A percentile compares a stretch with the other conserved stretches of the same genome.
These are phyloP conservation scores for Solenodon paradoxus DNA, from an alignment of 2,113 vertebrate species.

Conservation along the genomic window DNA sequence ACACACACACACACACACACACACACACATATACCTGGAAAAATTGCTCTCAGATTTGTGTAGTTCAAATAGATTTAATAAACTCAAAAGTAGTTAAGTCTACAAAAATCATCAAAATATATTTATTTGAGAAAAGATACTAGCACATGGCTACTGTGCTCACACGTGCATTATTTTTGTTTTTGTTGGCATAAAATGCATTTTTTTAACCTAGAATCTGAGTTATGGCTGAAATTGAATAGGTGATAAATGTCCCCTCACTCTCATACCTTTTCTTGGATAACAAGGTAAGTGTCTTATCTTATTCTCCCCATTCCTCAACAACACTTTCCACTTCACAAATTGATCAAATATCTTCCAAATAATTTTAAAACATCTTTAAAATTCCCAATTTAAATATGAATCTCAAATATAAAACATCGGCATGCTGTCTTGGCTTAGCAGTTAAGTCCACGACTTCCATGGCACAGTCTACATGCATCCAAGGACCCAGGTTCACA, in stretches of 20 bases:
- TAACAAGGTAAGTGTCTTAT: not conserved
- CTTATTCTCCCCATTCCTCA: not conserved
- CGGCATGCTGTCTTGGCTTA: too few relatives aligned
- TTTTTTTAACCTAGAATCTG: not conserved
- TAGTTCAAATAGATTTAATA: not conserved
- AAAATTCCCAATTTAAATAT: too few relatives aligned
- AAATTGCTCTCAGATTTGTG: not conserved
- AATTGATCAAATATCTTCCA: not conserved
- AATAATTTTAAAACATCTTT: too few relatives aligned
- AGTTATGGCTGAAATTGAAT: not conserved
- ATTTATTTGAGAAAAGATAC: not conserved
- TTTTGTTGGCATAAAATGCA: not conserved
- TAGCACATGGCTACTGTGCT: not conserved
- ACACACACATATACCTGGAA: not conserved
- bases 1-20: not conserved
- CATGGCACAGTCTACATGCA: too few relatives aligned
- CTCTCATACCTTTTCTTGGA: not conserved
- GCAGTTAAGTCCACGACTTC: too few relatives aligned
- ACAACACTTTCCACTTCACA: not conserved
- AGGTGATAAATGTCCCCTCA: not conserved
- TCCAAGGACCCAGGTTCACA: too few relatives aligned
- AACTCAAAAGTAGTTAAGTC: not conserved
- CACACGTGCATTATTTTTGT: not conserved
- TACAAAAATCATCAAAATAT: not conserved
- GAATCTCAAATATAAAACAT: too few relatives aligned